A percentile compares a stretch with the other conserved stretches of the same genome.
Conservation (phyloP, 1,140 invertebrate species). For the Drosophila pectinifera region DNA sequence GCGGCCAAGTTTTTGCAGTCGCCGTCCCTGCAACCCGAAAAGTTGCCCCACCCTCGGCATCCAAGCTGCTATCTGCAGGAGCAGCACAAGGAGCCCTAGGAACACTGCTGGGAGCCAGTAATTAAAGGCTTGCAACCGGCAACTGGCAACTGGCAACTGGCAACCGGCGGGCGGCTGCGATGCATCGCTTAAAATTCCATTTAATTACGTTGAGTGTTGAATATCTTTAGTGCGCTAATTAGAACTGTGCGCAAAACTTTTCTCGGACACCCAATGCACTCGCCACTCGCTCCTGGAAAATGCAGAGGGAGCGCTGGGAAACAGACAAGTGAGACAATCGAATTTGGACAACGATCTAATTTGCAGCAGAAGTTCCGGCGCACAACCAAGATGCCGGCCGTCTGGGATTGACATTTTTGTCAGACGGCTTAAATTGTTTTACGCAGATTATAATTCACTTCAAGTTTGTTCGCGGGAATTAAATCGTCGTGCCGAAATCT, state of each 20-base stretch:
- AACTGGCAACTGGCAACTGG: conserved; percentile 13
- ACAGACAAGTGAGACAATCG: conserved; percentile 63
- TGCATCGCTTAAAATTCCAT: conserved; percentile 81
- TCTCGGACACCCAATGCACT: conserved; percentile 60
- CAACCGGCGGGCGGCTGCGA: conserved; percentile 14
- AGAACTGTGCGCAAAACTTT: conserved; percentile 66
- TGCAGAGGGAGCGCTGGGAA: conserved; percentile 6
- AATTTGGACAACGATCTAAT: conserved; percentile 69
- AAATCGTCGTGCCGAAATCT: conserved; percentile 12
- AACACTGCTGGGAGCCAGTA: conserved; percentile 46
- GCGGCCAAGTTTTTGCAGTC: conserved; percentile 65
- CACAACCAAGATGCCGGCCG: conserved; percentile 11
- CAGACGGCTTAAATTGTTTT: conserved; percentile 47
- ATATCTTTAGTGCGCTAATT: conserved; percentile 77
- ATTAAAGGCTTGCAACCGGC: conserved; percentile 69
- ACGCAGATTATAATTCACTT: conserved; percentile 52
- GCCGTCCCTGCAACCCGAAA: conserved; percentile 47
- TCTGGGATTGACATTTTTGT: conserved; percentile 35
- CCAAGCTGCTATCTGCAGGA: conserved; percentile 61
- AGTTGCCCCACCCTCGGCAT: conserved; percentile 38
- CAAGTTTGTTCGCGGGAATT: conserved; percentile 22
- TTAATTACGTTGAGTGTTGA: conserved; percentile 81
- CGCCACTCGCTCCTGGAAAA: conserved; percentile 3
- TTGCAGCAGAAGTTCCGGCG: conserved; percentile 32
- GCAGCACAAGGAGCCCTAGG: conserved; percentile 11